Percentiles rank a stretch among this genome's conserved stretches.
phyloP scores from a whole-genome alignment of 2,113 vertebrate genomes.

The Pardalotus punctatus region DNA sequence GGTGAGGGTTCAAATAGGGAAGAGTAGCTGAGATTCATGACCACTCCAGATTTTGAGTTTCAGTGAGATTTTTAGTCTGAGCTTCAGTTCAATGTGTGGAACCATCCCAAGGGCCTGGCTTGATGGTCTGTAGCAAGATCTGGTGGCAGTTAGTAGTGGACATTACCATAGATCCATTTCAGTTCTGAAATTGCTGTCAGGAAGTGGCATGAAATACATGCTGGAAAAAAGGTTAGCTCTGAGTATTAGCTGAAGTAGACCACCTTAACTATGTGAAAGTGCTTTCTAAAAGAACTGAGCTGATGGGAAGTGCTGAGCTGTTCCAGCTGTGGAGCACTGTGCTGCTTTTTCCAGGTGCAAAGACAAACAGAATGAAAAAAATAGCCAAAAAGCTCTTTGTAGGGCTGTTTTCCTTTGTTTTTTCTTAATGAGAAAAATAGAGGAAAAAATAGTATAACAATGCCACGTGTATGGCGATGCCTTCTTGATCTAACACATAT shows the following conservation, averaged over 20 bases:
- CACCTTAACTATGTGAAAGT: slow-evolving; percentile 41
- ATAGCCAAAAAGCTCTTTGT: slow-evolving; percentile 1
- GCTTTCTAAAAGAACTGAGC: slow-evolving; percentile 49
- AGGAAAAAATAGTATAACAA: slow-evolving; percentile 18
- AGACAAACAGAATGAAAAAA: neutral
- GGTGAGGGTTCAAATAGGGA: slow-evolving; percentile 66
- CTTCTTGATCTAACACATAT: slow-evolving; percentile 65
- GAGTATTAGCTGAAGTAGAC: slow-evolving; percentile 46
- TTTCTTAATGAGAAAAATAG: slow-evolving; percentile 19
- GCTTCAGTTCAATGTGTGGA: slow-evolving; percentile 57
- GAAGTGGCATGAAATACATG: slow-evolving; percentile 65
- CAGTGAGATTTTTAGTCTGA: slow-evolving; percentile 57
- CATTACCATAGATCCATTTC: slow-evolving; percentile 47
- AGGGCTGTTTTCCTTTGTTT: slow-evolving; percentile 44
- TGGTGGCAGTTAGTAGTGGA: slow-evolving; percentile 62
- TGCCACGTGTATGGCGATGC: slow-evolving; percentile 53
- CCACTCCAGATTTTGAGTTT: slow-evolving; percentile 59
- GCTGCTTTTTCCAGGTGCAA: slow-evolving; percentile 45
- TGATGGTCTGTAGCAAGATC: slow-evolving; percentile 52
- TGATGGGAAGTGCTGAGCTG: slow-evolving; percentile 46
- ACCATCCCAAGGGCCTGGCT: slow-evolving; percentile 56
- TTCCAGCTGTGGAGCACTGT: slow-evolving; percentile 46
- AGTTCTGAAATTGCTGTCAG: slow-evolving; percentile 65
- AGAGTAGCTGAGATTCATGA: slow-evolving; percentile 51
- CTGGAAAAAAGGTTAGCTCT: slow-evolving; percentile 55